These are phyloP conservation scores for Drosophila siamana DNA, from an alignment of 2,888 invertebrate species.

Conservation along the genomic window DNA sequence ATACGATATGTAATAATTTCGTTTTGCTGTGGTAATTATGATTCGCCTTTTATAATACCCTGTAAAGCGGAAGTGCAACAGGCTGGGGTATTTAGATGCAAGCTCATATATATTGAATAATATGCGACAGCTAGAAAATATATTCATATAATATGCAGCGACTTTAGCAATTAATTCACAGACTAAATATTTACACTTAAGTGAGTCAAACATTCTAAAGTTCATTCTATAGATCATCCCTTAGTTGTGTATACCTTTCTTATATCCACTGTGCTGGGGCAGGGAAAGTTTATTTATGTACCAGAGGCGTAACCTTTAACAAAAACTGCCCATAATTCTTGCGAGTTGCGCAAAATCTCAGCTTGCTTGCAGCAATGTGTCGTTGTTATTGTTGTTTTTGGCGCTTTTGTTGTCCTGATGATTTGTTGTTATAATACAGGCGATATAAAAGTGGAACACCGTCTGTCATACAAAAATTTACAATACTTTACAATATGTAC, in stretches of 20 bases:
- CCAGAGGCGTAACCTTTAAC: conserved; percentile 23
- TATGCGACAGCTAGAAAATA: too few species aligned
- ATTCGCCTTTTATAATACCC: conserved; percentile 21
- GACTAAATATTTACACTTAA: too few species aligned
- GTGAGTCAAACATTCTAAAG: too few species aligned
- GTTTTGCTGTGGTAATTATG: conserved; percentile 12
- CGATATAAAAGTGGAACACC: conserved; percentile 16
- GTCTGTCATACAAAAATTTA: neutral
- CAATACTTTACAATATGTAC: neutral
- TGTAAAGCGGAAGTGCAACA: neutral
- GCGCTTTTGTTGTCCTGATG: conserved; percentile 8
- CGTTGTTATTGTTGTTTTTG: conserved; percentile 3
- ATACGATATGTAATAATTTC: conserved; percentile 25
- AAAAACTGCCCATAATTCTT: conserved; percentile 40
- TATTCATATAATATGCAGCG: too few species aligned
- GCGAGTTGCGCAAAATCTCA: conserved; percentile 23
- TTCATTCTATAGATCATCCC: neutral
- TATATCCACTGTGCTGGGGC: neutral
- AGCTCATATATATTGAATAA: neutral
- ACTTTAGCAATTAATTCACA: too few species aligned
- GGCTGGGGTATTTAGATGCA: neutral
- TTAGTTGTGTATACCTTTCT: neutral
- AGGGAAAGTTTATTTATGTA: conserved; percentile 57
- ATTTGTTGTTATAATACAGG: conserved; percentile 11
- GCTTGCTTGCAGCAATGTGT: conserved; percentile 10